phyloP scores from a whole-genome alignment of 2,888 invertebrate genomes.

The Amiota communis region DNA sequence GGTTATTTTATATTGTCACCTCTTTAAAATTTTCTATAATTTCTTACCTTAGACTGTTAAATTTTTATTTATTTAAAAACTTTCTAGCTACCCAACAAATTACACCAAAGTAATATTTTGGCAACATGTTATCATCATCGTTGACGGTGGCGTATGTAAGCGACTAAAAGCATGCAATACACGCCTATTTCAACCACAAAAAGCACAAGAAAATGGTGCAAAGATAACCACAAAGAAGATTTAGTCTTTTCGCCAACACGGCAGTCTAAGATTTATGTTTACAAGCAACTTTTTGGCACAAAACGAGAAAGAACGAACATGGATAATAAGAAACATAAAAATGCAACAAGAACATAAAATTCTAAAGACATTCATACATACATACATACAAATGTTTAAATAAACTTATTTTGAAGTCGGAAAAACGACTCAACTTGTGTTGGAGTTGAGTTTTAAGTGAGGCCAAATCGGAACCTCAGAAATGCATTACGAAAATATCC shows the following conservation, averaged over 20 bases:
- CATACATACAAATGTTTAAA: not conserved
- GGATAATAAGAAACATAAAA: not conserved
- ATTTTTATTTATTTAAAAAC: no score
- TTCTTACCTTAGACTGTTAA: no score
- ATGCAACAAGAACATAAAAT: not conserved
- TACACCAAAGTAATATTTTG: not conserved
- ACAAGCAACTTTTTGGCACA: conserved; percentile 38
- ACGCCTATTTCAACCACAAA: no score
- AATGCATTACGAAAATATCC: conserved; percentile 56
- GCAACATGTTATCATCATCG: not conserved
- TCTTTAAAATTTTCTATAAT: no score
- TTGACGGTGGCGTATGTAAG: not conserved
- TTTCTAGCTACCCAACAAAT: no score
- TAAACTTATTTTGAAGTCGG: no score
- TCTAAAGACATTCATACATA: not conserved
- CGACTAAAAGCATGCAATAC: not conserved
- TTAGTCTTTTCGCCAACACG: conserved; percentile 19
- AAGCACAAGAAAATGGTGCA: not conserved
- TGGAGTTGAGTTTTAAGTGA: not conserved
- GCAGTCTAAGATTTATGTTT: conserved; percentile 40
- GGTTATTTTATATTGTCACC: no score
- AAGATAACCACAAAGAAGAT: conserved; percentile 12
- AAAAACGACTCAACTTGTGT: not conserved
- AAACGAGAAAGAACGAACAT: not conserved
- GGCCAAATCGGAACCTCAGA: conserved; percentile 50